A percentile compares a stretch with the other conserved stretches of the same genome.
Conservation (phyloP, 2,113 vertebrate species). For the Lamprotornis superbus region DNA sequence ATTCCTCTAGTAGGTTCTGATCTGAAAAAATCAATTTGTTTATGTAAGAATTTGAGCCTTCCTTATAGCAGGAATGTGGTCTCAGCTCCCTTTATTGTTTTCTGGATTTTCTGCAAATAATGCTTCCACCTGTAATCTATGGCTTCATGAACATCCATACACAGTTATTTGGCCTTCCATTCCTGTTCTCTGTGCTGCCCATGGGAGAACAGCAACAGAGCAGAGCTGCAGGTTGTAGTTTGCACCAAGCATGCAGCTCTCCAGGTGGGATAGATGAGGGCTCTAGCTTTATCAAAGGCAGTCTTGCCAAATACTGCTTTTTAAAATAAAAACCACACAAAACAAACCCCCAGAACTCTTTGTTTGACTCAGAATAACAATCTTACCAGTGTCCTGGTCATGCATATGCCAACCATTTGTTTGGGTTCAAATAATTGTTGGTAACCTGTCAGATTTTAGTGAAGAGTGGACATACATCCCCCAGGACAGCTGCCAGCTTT, state of each 20-base stretch:
- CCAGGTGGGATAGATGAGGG: background rate
- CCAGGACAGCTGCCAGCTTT: background rate
- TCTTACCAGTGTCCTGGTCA: background rate
- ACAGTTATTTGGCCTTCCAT: background rate
- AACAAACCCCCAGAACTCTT: background rate
- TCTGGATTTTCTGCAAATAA: background rate
- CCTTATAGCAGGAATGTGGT: background rate
- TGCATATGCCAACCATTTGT: accelerated
- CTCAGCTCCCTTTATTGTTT: background rate
- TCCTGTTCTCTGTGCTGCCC: background rate
- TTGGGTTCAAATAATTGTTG: background rate
- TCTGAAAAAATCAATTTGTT: background rate
- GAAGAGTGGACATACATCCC: no score
- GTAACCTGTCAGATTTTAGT: background rate
- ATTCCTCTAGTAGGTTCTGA: background rate
- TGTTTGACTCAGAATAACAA: background rate
- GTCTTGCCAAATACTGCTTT: background rate
- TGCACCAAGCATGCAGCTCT: background rate
- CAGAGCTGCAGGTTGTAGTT: background rate
- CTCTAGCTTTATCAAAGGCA: background rate
- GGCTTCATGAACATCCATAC: background rate
- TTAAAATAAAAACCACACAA: background rate
- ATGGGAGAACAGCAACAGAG: background rate
- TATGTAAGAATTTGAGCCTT: background rate
- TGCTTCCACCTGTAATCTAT: background rate